Evolutionary conservation across 2,888 invertebrate genomes (phyloP).

Genomic region (Tipula unca): DNA sequence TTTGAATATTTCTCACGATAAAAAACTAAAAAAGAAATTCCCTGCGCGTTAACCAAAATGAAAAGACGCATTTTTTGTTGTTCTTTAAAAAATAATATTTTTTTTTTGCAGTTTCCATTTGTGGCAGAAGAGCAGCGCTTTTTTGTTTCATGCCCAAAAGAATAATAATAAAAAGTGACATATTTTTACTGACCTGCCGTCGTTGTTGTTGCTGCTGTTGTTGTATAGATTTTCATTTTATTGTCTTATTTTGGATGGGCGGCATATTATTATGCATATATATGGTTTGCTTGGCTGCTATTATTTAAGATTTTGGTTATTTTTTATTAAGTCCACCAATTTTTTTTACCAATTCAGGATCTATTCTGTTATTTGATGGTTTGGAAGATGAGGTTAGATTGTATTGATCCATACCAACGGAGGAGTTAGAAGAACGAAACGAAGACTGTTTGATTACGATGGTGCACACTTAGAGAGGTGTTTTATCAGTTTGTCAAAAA

Average conservation of each 20-base stretch:
- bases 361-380: not conserved
- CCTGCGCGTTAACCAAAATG: not conserved
- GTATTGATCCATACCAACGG: too few species aligned
- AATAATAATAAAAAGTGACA: not conserved
- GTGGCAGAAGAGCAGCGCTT: not conserved
- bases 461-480: too few species aligned
- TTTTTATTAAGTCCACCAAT: not conserved
- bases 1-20: slow-evolving; percentile 14
- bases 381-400: too few species aligned
- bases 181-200: not conserved
- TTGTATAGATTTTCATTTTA: not conserved
- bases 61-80: not conserved
- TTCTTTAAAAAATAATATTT: too few species aligned
- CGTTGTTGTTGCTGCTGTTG: not conserved
- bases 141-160: slow-evolving; percentile 1
- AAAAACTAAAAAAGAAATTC: not conserved
- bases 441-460: too few species aligned
- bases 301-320: not conserved
- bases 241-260: not conserved
- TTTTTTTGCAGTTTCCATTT: not conserved
- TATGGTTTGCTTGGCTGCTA: not conserved
- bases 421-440: too few species aligned
- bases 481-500: too few species aligned
- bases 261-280: not conserved
- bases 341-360: not conserved